A percentile compares a stretch with the other conserved stretches of the same genome.
phyloP scores from a whole-genome alignment of 2,797 vertebrate species.

The Rhinella marina region DNA sequence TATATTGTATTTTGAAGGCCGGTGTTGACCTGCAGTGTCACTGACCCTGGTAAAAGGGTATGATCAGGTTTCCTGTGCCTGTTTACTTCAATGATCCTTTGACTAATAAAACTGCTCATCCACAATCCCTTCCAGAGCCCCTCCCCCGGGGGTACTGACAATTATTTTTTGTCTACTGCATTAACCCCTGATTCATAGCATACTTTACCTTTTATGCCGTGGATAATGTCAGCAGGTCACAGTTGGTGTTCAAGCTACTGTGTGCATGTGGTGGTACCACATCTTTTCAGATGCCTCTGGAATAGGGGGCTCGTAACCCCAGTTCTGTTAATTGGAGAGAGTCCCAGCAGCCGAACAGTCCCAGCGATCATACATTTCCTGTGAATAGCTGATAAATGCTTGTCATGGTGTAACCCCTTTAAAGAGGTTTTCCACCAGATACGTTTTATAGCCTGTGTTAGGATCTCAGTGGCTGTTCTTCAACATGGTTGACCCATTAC shows the following conservation, averaged over 20 bases:
- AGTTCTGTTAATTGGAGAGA: too few relatives aligned
- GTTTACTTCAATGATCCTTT: constrained; percentile 18
- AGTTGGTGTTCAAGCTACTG: neutral
- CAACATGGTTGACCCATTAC: too few relatives aligned
- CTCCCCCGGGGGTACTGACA: neutral
- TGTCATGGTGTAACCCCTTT: too few relatives aligned
- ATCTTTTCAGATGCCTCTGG: neutral
- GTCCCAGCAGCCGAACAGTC: too few relatives aligned
- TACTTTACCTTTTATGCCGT: neutral
- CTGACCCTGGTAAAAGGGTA: constrained; percentile 1
- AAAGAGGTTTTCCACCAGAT: too few relatives aligned
- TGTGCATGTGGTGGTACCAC: neutral
- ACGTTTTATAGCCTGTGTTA: too few relatives aligned
- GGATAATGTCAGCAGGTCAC: neutral
- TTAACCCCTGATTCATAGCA: neutral
- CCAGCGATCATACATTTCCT: too few relatives aligned
- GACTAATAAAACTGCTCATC: constrained; percentile 18
- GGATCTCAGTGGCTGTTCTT: too few relatives aligned
- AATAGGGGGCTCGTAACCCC: too few relatives aligned
- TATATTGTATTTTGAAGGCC: neutral
- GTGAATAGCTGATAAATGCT: too few relatives aligned
- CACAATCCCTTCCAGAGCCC: constrained; percentile 2
- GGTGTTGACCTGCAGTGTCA: neutral
- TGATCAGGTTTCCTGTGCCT: neutral
- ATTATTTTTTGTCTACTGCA: neutral